Evolutionary conservation across 2,888 invertebrate species (phyloP).

Genomic region (Erebia aethiops): DNA sequence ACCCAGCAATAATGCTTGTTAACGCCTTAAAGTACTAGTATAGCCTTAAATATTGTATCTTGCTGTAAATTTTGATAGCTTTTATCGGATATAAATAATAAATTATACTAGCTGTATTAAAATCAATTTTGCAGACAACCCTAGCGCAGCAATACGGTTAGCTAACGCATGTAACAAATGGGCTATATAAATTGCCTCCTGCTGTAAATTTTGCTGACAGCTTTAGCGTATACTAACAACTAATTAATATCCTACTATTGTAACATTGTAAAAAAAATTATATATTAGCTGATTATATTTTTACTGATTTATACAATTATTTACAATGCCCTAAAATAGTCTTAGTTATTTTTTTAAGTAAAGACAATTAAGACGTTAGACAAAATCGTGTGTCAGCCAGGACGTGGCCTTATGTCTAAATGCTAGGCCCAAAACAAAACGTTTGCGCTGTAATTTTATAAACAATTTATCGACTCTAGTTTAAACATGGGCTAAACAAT

Average conservation of each 20-base stretch:
- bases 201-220: too few species aligned
- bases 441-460: neutral
- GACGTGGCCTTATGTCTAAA: slow-evolving; percentile 9
- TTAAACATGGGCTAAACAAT: slow-evolving; percentile 21
- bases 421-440: slow-evolving; percentile 18
- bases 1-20: neutral
- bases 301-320: neutral
- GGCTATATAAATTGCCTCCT: too few species aligned
- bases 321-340: neutral
- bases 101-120: too few species aligned
- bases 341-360: neutral
- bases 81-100: too few species aligned
- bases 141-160: too few species aligned
- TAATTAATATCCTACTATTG: too few species aligned
- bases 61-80: too few species aligned
- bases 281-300: neutral
- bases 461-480: slow-evolving; percentile 21
- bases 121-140: too few species aligned
- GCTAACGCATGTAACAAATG: too few species aligned
- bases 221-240: too few species aligned
- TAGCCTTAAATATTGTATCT: neutral
- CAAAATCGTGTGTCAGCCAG: neutral
- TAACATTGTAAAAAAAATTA: too few species aligned
- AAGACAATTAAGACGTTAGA: neutral
- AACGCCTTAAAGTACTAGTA: neutral